Percentiles rank a stretch among this genome's conserved stretches.
These are phyloP conservation scores for Anthoscopus minutus DNA, from an alignment of 2,113 vertebrate genomes.

Conservation along the genomic window DNA sequence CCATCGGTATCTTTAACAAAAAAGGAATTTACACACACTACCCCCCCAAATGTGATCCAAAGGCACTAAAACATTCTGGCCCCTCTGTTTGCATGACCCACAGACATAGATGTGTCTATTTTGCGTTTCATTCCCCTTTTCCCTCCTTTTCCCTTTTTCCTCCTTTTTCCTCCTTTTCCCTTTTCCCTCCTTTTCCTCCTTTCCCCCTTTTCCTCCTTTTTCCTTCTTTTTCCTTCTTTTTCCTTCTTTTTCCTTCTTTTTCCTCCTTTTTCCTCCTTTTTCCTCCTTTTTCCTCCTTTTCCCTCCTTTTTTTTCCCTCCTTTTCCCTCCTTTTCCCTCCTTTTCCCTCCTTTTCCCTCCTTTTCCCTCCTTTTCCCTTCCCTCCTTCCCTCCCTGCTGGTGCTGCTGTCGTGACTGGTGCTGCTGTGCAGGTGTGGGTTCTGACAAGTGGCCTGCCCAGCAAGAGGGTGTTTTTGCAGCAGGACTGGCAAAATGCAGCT, in stretches of 20 bases:
- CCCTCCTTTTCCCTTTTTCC: not conserved
- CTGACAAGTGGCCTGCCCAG: not conserved
- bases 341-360: too few relatives aligned
- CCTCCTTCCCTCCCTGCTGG: not conserved
- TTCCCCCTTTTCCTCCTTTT: not conserved
- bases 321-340: too few relatives aligned
- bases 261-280: too few relatives aligned
- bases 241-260: too few relatives aligned
- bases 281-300: too few relatives aligned
- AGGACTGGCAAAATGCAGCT: not conserved
- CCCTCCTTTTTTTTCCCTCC: too few relatives aligned
- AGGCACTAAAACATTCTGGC: not conserved
- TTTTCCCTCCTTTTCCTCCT: not conserved
- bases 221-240: too few relatives aligned
- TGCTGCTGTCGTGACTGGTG: not conserved
- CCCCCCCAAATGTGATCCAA: not conserved
- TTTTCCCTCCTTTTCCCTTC: not conserved
- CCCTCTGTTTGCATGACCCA: not conserved
- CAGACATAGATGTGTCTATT: not conserved
- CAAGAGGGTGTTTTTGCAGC: accelerated
- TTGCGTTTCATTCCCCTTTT: not conserved
- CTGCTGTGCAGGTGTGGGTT: not conserved
- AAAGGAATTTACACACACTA: not conserved
- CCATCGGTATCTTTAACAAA: not conserved
- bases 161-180: not conserved